A percentile compares a stretch with the other conserved stretches of the same genome.
These are phyloP conservation scores for Hemicrepidius hirtus DNA, from an alignment of 2,888 invertebrate species.

Conservation along the genomic window DNA sequence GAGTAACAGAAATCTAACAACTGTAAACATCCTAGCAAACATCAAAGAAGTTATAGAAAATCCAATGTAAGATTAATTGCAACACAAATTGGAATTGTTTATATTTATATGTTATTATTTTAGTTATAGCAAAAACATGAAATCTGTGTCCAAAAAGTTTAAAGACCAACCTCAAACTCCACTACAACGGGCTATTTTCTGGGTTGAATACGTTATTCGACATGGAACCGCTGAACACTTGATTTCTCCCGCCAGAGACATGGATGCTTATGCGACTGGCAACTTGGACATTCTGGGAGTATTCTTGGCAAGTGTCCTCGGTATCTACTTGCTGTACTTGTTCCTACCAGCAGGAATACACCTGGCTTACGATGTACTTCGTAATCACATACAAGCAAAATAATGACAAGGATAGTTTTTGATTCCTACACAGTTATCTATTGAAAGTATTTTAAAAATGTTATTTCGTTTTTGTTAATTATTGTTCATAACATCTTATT, in stretches of 20 bases:
- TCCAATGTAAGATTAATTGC: slow-evolving; percentile 18
- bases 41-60: slow-evolving; percentile 11
- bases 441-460: background rate
- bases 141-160: slow-evolving; percentile 16
- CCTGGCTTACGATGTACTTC: slow-evolving; percentile 18
- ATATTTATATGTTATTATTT: too few relatives aligned
- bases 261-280: slow-evolving; percentile 53
- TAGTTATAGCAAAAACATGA: slow-evolving; percentile 52
- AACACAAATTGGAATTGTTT: too few relatives aligned
- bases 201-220: slow-evolving; percentile 41
- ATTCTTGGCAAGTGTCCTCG: slow-evolving; percentile 14
- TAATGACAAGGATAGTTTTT: background rate
- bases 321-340: slow-evolving; percentile 38
- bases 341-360: slow-evolving; percentile 32
- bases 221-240: slow-evolving; percentile 33
- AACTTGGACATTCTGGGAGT: slow-evolving; percentile 53
- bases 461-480: slow-evolving; percentile 18
- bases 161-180: slow-evolving; percentile 33
- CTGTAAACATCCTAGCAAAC: background rate
- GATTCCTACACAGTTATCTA: background rate
- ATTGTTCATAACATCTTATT: background rate
- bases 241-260: slow-evolving; percentile 16
- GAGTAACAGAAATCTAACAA: background rate
- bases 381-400: slow-evolving; percentile 42
- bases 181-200: slow-evolving; percentile 43